Evolutionary conservation across 2,797 vertebrate species (phyloP), one percentile per base, ranked within the genome.

Genomic region (Labroides dimidiatus): DNA sequence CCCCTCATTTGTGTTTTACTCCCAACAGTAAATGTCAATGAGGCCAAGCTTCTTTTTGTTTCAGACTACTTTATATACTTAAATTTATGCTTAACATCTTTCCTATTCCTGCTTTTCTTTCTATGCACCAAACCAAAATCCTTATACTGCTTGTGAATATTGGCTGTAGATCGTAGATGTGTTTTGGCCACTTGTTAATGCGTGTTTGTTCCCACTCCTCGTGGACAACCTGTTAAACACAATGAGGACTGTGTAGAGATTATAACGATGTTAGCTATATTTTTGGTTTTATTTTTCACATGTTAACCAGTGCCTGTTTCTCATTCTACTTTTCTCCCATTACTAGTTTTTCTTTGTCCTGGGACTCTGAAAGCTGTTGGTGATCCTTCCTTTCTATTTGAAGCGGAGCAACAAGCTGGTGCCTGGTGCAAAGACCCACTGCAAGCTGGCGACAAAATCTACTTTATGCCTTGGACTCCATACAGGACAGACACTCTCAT

Each of bases 381-480:
- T 93, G 97, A 99, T 78, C 95, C 98, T 65, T 96, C 97, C 66
- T 97, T 97, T 95, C 95, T 98, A 75, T 99, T 97, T 88, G 97
- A 99, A 94, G 97, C 96, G 86, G 98, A 99, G 87, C 98, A 99
- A 91, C 99, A 99, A 94, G 97, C 98, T 12, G 98, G 98, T 60
- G 96, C 98, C 85, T 99, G 98, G 98, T 99, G 98, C 93, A 99
- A 99, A 94, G 98, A 99, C 90, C 98, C 98, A 50, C 96, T 99
- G 65, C 98, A 99, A 93, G 97, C 98, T 30, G 97, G 94, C 71
- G 98, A 99, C 94, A 99, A 99, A 95, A 97, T 99, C 91, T 99
- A 99, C 95, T 99, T 98, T 91, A 99, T 99, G 98, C 98, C 98
- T 59, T 99, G 98, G 98, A 99, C 97, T 86, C 98, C 98, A 0